Evolutionary conservation across 1,140 invertebrate species (phyloP).

Genomic region (Euborellia annulipes): DNA sequence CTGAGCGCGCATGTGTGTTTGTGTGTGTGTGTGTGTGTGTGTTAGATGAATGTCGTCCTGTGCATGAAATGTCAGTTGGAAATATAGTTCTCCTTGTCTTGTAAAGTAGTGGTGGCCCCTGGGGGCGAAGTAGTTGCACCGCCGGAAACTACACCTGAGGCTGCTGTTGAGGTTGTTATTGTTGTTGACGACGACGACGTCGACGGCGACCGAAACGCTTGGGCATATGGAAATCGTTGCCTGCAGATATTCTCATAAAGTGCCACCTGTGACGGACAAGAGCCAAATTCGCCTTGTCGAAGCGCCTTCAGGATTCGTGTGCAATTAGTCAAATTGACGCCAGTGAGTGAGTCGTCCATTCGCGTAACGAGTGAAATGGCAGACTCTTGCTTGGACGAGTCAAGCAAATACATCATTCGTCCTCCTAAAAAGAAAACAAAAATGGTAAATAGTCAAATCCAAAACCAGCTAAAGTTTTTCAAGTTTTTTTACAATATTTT

Average conservation of each 20-base stretch:
- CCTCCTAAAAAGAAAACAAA: conserved; percentile 36
- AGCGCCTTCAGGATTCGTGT: conserved; percentile 59
- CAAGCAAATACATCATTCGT: conserved; percentile 50
- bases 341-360: conserved; percentile 36
- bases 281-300: conserved; percentile 59
- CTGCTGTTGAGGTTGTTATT: conserved; percentile 12
- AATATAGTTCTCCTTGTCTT: conserved; percentile 29
- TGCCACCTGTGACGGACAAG: conserved; percentile 44
- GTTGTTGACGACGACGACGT: conserved; percentile 25
- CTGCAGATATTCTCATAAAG: conserved; percentile 56
- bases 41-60: too few species aligned
- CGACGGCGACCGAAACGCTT: conserved; percentile 42
- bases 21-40: too few species aligned
- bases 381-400: conserved; percentile 37
- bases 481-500: too few species aligned
- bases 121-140: too few species aligned
- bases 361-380: conserved; percentile 45
- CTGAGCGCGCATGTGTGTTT: too few species aligned
- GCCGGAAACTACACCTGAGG: conserved; percentile 21
- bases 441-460: too few species aligned
- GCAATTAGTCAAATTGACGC: conserved; percentile 28
- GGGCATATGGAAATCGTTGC: conserved; percentile 53
- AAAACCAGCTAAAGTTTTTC: too few species aligned
- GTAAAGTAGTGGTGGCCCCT: conserved; percentile 11
- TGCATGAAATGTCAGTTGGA: conserved; percentile 25